Evolutionary conservation across 2,888 invertebrate species (phyloP).

Genomic region (Xylota sylvarum): DNA sequence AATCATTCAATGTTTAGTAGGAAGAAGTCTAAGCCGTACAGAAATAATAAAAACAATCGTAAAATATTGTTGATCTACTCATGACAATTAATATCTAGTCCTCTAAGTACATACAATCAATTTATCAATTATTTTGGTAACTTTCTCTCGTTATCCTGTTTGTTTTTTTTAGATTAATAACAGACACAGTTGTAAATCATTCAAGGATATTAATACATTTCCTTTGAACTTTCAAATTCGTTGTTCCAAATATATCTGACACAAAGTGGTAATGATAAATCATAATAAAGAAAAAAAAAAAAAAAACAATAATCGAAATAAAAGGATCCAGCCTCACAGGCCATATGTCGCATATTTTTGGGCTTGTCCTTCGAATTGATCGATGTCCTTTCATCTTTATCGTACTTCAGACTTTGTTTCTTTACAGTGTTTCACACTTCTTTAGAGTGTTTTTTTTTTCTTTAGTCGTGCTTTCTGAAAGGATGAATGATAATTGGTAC

Average conservation of each 20-base stretch:
- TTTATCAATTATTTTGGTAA: background rate
- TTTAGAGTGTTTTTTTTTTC: background rate
- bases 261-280: background rate
- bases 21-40: too few relatives aligned
- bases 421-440: too few relatives aligned
- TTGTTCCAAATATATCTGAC: background rate
- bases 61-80: background rate
- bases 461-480: background rate
- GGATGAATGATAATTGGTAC: background rate
- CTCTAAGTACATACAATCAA: background rate
- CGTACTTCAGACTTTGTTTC: background rate
- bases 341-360: conserved; percentile 4
- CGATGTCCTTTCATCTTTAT: conserved; percentile 2
- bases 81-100: background rate
- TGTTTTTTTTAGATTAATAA: background rate
- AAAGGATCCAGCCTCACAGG: background rate
- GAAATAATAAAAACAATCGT: too few relatives aligned
- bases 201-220: background rate
- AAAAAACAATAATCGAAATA: background rate
- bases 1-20: too few relatives aligned
- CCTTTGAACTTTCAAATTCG: background rate
- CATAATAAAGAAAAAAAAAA: background rate
- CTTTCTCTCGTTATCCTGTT: background rate
- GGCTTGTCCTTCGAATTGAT: background rate
- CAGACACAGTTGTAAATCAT: background rate